Base-by-base conservation (phyloP, 2,797 vertebrate species). In the Mormyrops boulengeri region DNA sequence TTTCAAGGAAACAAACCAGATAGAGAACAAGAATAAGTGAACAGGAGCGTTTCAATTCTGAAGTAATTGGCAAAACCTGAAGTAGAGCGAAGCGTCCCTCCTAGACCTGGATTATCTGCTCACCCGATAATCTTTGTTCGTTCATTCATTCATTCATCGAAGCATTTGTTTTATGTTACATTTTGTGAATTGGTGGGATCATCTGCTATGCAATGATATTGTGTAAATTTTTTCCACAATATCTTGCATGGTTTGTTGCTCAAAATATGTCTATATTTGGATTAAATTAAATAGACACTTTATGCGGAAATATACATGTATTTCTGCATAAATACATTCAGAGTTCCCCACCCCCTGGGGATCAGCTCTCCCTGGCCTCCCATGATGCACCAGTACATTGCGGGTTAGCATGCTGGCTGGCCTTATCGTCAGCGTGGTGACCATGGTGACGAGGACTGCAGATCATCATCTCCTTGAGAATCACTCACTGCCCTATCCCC, bases 341-440 rank as follows among this genome's bases (percentile, higher is more conserved):
- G 26, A 30, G 26, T 30, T 30, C 26, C 26, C 26, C 26, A 30
- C 26, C 26, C 26, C 26, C 26, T 30, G 26, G 26, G 26, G 26
- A 30, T 30, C 26, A 85, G 7, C 8, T 30, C 49, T 47, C 17
- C 14, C n/a, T 1, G 4, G 26, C n/a, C 1, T 50, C 84, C 47
- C 49, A 85, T 85, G 49, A 85, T 85, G n/a, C 34, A 77, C 22
- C 11, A 14, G 41, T 8, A 0, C 47, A 30, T 86, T 53, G n/a
- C 50, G 11, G 22, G 22, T 86, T 86, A 52, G 50, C 22, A 2
- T 17, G 85, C 85, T 55, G 52, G 22, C 47, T 17, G 85, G 50
- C 49, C 88, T 88, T 17, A 8, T 93, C 88, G 44, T 88, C 89
- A 90, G 90, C 77, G 89, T 12, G 60, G 50, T 86, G 84, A 38